Percentiles rank a stretch among this genome's conserved stretches.
These are phyloP conservation scores for Drosophila mercatorum DNA, from an alignment of 2,888 invertebrate species.

Conservation along the genomic window DNA sequence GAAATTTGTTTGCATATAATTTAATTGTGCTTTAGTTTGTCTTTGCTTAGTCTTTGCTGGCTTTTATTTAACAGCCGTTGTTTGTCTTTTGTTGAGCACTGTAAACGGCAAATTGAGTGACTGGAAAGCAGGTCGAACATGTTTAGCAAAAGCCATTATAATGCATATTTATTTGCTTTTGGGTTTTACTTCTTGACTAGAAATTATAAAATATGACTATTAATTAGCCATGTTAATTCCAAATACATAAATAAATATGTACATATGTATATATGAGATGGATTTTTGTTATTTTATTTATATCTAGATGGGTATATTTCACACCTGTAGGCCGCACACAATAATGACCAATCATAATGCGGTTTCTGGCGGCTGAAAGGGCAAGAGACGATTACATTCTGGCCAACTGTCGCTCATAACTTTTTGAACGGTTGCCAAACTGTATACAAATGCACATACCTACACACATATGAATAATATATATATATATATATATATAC, in stretches of 20 bases:
- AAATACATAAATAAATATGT: neutral
- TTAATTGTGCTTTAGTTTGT: conserved; percentile 56
- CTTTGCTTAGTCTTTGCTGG: conserved; percentile 27
- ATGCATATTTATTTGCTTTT: conserved; percentile 47
- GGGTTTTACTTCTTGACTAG: conserved; percentile 11
- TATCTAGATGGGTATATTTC: conserved; percentile 8
- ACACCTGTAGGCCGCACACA: conserved; percentile 37
- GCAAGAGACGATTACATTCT: conserved; percentile 31
- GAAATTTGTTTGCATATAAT: conserved; percentile 65
- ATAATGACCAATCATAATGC: conserved; percentile 4
- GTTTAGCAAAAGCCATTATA: conserved; percentile 45
- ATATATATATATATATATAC: conserved; percentile 9
- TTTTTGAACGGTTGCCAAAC: conserved; percentile 58
- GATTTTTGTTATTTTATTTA: neutral
- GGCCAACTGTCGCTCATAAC: conserved; percentile 46
- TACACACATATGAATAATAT: neutral
- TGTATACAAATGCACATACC: conserved; percentile 3
- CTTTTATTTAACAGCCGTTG: conserved; percentile 8
- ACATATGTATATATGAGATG: neutral
- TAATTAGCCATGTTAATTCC: conserved; percentile 17
- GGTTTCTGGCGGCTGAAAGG: conserved; percentile 10
- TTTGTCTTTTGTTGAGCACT: conserved; percentile 54
- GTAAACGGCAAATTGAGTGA: conserved; percentile 40
- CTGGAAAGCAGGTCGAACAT: conserved; percentile 61
- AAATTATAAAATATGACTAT: conserved; percentile 27